phyloP scores from a whole-genome alignment of 1,140 invertebrate species.

The Zophobas atratus region DNA sequence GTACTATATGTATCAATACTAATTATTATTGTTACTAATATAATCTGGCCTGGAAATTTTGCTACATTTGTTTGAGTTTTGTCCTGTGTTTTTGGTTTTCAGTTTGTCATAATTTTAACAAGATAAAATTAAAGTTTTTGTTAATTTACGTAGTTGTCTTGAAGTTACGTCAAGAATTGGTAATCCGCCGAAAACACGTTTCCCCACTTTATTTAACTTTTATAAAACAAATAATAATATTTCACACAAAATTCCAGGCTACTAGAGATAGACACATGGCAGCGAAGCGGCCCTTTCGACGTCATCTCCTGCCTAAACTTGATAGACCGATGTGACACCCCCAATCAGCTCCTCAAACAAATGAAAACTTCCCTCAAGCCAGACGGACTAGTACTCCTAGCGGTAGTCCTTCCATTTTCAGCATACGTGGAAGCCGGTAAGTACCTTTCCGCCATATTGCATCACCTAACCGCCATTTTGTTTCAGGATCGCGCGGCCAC shows the following conservation, averaged over 20 bases:
- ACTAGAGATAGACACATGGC: constrained; percentile 84
- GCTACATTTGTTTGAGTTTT: too few species aligned
- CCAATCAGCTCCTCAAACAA: constrained; percentile 80
- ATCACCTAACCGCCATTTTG: background rate
- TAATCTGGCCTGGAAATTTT: too few species aligned
- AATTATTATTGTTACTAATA: too few species aligned
- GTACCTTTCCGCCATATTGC: constrained; percentile 1
- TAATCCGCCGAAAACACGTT: too few species aligned
- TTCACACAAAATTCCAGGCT: constrained; percentile 73
- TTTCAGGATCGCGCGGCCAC: constrained; percentile 75
- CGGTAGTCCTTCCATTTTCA: constrained; percentile 89
- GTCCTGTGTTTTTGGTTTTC: too few species aligned
- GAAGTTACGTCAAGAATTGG: too few species aligned
- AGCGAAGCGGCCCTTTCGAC: constrained; percentile 76
- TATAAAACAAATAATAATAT: background rate
- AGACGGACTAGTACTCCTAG: constrained; percentile 82
- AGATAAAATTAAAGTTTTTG: too few species aligned
- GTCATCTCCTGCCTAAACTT: constrained; percentile 92
- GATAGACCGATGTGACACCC: constrained; percentile 89
- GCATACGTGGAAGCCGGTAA: constrained; percentile 90
- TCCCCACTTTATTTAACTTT: too few species aligned
- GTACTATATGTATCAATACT: too few species aligned
- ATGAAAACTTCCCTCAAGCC: constrained; percentile 78
- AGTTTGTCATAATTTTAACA: too few species aligned
- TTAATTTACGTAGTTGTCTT: too few species aligned